Conservation (phyloP, 2,113 vertebrate genomes). For the Pituophis catenifer region DNA sequence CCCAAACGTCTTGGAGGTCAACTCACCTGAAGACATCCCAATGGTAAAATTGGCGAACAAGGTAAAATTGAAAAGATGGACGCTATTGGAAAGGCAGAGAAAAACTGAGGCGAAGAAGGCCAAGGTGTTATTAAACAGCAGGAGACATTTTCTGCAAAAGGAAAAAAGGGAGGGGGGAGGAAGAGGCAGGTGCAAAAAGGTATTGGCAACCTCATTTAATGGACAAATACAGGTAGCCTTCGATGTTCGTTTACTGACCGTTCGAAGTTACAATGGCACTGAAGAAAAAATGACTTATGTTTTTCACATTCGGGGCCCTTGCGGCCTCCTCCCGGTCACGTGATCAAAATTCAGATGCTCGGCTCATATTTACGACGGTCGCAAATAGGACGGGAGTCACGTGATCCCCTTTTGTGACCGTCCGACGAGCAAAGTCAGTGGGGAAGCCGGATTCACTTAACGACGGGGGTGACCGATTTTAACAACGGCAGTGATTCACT, state of each 20-base stretch:
- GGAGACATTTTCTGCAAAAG: neutral
- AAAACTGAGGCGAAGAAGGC: rapidly evolving
- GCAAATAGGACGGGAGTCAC: no score
- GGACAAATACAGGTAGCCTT: neutral
- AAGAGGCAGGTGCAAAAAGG: neutral
- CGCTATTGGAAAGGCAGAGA: neutral
- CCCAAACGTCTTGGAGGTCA: neutral
- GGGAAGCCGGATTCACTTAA: no score
- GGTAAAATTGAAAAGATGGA: neutral
- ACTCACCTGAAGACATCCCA: neutral
- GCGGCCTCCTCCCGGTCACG: no score
- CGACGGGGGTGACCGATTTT: no score
- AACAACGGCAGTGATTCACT: no score
- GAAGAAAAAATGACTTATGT: no score
- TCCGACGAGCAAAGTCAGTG: no score
- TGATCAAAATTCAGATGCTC: no score
- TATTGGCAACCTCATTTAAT: neutral
- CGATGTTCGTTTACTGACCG: neutral
- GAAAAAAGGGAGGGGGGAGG: rapidly evolving
- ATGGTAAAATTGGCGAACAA: neutral
- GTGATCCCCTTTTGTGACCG: no score
- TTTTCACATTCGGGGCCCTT: no score
- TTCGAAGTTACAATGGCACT: neutral
- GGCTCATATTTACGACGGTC: no score
- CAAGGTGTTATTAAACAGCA: neutral